Evolutionary conservation across 2,888 invertebrate genomes (phyloP).

Genomic region (Ectemnius lituratus): DNA sequence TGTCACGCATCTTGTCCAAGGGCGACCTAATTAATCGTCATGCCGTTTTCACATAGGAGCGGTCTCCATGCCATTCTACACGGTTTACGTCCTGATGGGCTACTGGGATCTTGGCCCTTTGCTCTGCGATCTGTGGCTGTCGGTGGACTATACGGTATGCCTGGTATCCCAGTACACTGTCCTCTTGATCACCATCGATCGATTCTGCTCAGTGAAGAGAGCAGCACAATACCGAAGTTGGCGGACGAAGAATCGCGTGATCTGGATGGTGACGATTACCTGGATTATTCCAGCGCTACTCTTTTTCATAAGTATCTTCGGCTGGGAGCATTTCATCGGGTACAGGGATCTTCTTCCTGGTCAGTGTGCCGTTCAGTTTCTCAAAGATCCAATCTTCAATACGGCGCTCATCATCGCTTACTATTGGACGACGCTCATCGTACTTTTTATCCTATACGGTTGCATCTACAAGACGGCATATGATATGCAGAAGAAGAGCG

Average conservation of each 20-base stretch:
- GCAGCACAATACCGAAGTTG: conserved; percentile 98
- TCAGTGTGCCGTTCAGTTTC: conserved; percentile 97
- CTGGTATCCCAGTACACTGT: conserved; percentile 99
- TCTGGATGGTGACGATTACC: conserved; percentile 96
- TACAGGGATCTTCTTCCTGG: conserved; percentile 91
- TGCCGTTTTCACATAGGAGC: conserved; percentile 83
- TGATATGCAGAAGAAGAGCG: conserved; percentile 97
- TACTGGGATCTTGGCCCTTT: conserved; percentile 98
- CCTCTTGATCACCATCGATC: conserved; percentile 97
- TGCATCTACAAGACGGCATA: conserved; percentile 98
- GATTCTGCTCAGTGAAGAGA: conserved; percentile 99
- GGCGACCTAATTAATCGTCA: conserved; percentile 8
- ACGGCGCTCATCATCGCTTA: conserved; percentile 97
- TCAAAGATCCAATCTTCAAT: conserved; percentile 98
- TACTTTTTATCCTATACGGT: conserved; percentile 96
- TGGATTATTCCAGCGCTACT: conserved; percentile 98
- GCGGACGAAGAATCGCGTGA: conserved; percentile 95
- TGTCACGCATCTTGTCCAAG: background rate
- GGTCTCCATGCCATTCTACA: conserved; percentile 99
- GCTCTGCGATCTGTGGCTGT: conserved; percentile 98
- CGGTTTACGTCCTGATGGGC: conserved; percentile 96
- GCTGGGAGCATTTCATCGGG: conserved; percentile 99
- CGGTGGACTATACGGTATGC: conserved; percentile 99
- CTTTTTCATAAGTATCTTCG: conserved; percentile 98
- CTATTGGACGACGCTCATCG: conserved; percentile 98